These are phyloP conservation scores for Alauda arvensis DNA, from an alignment of 2,797 vertebrate species.

Conservation along the genomic window DNA sequence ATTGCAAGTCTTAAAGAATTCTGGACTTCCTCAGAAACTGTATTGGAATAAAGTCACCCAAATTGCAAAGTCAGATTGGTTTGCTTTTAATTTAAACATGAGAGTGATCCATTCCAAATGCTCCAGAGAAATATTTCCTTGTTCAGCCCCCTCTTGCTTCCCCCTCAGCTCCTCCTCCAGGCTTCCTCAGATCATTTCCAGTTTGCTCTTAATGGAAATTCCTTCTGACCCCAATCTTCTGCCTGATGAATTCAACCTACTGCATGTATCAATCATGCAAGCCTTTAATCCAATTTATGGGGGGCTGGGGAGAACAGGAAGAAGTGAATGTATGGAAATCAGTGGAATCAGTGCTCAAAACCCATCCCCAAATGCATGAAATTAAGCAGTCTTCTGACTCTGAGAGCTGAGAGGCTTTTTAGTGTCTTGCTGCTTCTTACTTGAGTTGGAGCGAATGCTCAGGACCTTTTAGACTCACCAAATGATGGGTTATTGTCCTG, in stretches of 20 bases:
- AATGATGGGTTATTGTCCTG: not conserved
- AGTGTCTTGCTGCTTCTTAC: not conserved
- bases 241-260: conserved; percentile 8
- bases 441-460: not conserved
- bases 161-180: not conserved
- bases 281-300: conserved; percentile 14
- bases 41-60: not conserved
- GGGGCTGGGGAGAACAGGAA: not conserved
- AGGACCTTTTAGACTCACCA: not conserved
- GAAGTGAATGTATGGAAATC: not conserved
- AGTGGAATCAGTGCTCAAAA: not conserved
- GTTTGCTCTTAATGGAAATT: conserved; percentile 40
- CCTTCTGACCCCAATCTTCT: conserved; percentile 19
- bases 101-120: not conserved
- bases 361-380: not conserved
- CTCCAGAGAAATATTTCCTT: not conserved
- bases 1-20: not conserved
- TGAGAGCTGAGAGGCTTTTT: not conserved
- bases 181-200: conserved; percentile 12
- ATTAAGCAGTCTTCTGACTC: not conserved
- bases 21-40: not conserved
- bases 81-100: not conserved
- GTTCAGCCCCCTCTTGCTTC: not conserved
- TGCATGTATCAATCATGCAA: not conserved
- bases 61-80: not conserved